A percentile compares a stretch with the other conserved stretches of the same genome.
Evolutionary conservation across 2,113 vertebrate genomes (phyloP).

Genomic region (Rhinopomastus cyanomelas): DNA sequence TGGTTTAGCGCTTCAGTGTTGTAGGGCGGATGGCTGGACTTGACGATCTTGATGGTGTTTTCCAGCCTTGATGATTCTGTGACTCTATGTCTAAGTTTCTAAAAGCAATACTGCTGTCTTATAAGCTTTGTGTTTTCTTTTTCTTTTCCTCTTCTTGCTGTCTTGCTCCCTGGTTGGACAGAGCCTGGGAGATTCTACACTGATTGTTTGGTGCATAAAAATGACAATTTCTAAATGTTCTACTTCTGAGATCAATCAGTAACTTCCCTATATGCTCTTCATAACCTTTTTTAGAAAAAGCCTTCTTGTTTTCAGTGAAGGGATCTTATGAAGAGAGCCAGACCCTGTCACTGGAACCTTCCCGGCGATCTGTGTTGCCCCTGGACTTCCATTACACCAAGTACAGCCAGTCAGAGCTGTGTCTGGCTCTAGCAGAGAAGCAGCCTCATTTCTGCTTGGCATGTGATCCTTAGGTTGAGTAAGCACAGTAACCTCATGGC

Average conservation of each 20-base stretch:
- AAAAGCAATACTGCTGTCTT: not conserved
- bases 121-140: not conserved
- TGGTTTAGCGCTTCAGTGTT: too few relatives aligned
- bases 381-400: conserved; percentile 72
- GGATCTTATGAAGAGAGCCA: conserved; percentile 74
- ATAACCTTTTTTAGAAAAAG: conserved; percentile 17
- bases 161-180: not conserved
- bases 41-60: too few relatives aligned
- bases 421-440: not conserved
- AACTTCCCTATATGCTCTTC: not conserved
- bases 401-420: conserved; percentile 17
- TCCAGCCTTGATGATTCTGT: too few relatives aligned
- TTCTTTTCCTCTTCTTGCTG: not conserved
- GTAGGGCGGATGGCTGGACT: too few relatives aligned
- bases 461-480: not conserved
- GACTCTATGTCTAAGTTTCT: not conserved
- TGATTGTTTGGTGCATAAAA: not conserved
- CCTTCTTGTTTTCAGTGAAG: conserved; percentile 59
- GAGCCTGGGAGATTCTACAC: not conserved
- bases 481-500: not conserved
- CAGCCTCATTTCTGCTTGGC: not conserved
- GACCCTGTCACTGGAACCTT: not conserved
- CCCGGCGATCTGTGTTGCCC: not conserved
- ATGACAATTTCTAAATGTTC: not conserved
- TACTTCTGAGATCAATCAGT: not conserved